Evolutionary conservation across 2,113 vertebrate species (phyloP).

Genomic region (Actenoides lindsayi): DNA sequence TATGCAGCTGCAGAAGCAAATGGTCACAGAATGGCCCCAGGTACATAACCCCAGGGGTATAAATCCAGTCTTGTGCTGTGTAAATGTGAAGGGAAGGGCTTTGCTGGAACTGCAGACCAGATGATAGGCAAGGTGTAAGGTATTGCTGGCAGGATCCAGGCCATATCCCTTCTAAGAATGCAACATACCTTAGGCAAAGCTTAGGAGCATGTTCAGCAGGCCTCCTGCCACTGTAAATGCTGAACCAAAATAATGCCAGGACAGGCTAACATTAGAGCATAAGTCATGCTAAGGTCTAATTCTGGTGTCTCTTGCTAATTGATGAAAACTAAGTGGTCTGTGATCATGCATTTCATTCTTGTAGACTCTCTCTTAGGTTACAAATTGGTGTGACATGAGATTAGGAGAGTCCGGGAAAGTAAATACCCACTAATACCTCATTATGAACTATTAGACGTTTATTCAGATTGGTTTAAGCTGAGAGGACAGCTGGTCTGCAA

Average conservation of each 20-base stretch:
- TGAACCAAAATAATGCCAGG: neutral
- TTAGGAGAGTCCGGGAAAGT: constrained; percentile 22
- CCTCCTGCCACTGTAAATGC: neutral
- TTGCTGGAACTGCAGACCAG: neutral
- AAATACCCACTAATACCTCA: constrained; percentile 27
- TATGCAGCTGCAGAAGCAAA: neutral
- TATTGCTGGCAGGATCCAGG: neutral
- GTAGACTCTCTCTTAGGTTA: neutral
- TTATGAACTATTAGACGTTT: constrained; percentile 51
- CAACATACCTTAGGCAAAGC: neutral
- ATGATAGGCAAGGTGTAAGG: neutral
- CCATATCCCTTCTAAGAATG: neutral
- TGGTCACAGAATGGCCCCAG: neutral
- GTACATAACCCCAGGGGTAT: neutral
- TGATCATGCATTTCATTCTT: neutral
- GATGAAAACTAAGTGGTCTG: neutral
- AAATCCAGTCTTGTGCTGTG: neutral
- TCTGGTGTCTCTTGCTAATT: neutral
- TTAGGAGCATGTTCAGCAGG: neutral
- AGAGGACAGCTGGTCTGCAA: constrained; percentile 6
- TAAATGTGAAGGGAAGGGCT: neutral
- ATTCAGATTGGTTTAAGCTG: constrained; percentile 22
- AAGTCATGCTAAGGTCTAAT: neutral
- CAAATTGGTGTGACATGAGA: constrained; percentile 26
- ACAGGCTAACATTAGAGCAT: neutral